Percentiles rank a stretch among this genome's conserved stretches.
These are phyloP conservation scores for Pherbina coryleti DNA, from an alignment of 2,888 invertebrate genomes.

Conservation along the genomic window DNA sequence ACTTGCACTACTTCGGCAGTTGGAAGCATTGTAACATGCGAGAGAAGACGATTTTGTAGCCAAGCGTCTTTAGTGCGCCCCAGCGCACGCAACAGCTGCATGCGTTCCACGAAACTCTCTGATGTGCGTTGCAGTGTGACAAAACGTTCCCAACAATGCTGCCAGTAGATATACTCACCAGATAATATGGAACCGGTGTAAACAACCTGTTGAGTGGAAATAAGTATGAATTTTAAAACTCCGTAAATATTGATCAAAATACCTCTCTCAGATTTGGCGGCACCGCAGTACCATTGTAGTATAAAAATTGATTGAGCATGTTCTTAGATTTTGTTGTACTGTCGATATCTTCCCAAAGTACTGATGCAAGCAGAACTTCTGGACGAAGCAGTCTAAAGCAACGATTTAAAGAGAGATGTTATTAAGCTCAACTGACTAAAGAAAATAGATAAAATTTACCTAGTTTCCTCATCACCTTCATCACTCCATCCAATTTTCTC, in stretches of 20 bases:
- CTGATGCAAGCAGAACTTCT: conserved; percentile 66
- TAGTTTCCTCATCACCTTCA: conserved; percentile 64
- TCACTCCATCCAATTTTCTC: conserved; percentile 67
- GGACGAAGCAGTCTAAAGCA: conserved; percentile 65
- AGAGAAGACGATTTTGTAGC: conserved; percentile 69
- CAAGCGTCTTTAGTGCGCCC: conserved; percentile 70
- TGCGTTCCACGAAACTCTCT: conserved; percentile 68
- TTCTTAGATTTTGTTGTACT: conserved; percentile 66
- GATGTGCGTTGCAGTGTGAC: conserved; percentile 64
- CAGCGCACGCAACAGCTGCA: conserved; percentile 68
- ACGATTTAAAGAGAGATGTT: not conserved
- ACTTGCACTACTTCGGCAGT: conserved; percentile 69
- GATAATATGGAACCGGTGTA: conserved; percentile 70
- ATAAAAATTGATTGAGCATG: conserved; percentile 66
- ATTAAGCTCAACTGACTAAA: not conserved
- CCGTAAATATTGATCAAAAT: conserved; percentile 11
- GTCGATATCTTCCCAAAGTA: conserved; percentile 69
- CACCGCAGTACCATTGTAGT: conserved; percentile 63
- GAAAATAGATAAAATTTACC: conserved; percentile 50
- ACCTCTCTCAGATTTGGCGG: conserved; percentile 69
- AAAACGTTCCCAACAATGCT: conserved; percentile 69
- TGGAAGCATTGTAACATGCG: conserved; percentile 69
- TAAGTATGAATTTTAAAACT: not conserved
- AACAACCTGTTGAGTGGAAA: conserved; percentile 60
- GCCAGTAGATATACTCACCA: conserved; percentile 69